These are phyloP conservation scores for Danionella dracula DNA, from an alignment of 2,797 vertebrate species.

Conservation along the genomic window DNA sequence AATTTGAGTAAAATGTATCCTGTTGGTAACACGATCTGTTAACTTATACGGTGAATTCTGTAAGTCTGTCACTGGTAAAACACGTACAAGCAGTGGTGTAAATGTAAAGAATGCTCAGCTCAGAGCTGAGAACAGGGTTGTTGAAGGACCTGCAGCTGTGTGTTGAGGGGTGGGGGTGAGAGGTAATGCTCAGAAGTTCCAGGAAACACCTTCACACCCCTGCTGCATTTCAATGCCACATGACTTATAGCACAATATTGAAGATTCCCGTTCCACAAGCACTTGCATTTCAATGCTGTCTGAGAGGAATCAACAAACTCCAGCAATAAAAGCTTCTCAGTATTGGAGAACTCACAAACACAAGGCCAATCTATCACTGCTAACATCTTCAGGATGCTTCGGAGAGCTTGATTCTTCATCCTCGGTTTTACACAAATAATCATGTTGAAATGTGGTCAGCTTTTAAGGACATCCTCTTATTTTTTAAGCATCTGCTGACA, in stretches of 20 bases:
- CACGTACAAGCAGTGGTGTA: not conserved
- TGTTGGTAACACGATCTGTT: too few relatives aligned
- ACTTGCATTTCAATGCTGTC: conserved; percentile 73
- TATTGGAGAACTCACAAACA: conserved; percentile 37
- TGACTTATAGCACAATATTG: conserved; percentile 71
- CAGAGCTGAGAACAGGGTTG: conserved; percentile 47
- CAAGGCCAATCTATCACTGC: not conserved
- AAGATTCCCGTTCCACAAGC: conserved; percentile 56
- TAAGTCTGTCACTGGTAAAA: not conserved
- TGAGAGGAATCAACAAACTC: conserved; percentile 73
- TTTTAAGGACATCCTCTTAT: too few relatives aligned
- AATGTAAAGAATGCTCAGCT: conserved; percentile 21
- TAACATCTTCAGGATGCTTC: not conserved
- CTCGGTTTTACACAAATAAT: too few relatives aligned
- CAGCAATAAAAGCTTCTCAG: conserved; percentile 16
- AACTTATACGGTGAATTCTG: not conserved
- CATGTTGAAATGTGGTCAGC: too few relatives aligned
- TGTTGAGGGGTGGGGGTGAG: conserved; percentile 51
- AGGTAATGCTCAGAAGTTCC: conserved; percentile 57
- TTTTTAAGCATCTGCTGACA: too few relatives aligned
- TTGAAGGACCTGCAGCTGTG: conserved; percentile 56
- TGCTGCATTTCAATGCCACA: conserved; percentile 70
- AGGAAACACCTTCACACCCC: conserved; percentile 74
- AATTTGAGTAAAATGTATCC: too few relatives aligned
- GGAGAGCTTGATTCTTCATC: not conserved